phyloP scores from a whole-genome alignment of 1,140 invertebrate genomes.

The Diorhabda carinulata region DNA sequence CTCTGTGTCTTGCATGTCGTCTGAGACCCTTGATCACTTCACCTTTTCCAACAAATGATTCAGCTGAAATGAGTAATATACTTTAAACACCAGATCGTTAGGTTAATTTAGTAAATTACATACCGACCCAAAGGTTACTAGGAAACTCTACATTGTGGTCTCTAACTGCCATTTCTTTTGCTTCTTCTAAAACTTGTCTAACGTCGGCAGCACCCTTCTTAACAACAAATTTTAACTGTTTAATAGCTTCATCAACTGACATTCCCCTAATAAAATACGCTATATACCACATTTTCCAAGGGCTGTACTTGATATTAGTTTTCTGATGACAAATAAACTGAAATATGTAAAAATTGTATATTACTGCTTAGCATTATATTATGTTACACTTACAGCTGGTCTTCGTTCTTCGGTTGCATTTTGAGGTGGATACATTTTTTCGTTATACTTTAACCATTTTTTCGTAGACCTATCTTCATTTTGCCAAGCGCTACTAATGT shows the following conservation, averaged over 20 bases:
- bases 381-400: conserved; percentile 69
- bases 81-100: not conserved
- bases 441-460: conserved; percentile 63
- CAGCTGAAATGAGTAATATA: conserved; percentile 57
- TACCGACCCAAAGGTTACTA: conserved; percentile 95
- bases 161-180: conserved; percentile 80
- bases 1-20: conserved; percentile 69
- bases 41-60: conserved; percentile 79
- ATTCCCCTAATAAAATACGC: conserved; percentile 83
- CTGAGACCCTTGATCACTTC: conserved; percentile 74
- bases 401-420: conserved; percentile 66
- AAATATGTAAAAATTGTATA: conserved; percentile 46
- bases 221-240: conserved; percentile 78
- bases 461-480: conserved; percentile 38
- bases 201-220: conserved; percentile 80
- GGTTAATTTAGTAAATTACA: conserved; percentile 46
- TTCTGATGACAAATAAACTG: conserved; percentile 83
- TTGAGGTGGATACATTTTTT: conserved; percentile 76
- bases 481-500: conserved; percentile 15
- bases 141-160: conserved; percentile 92
- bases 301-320: conserved; percentile 83
- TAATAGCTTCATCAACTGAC: conserved; percentile 89
- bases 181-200: conserved; percentile 81
- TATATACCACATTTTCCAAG: conserved; percentile 89
- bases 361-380: conserved; percentile 1